Conservation (phyloP, 2,888 invertebrate species). For the Galeopsomyia nigrocyanea region DNA sequence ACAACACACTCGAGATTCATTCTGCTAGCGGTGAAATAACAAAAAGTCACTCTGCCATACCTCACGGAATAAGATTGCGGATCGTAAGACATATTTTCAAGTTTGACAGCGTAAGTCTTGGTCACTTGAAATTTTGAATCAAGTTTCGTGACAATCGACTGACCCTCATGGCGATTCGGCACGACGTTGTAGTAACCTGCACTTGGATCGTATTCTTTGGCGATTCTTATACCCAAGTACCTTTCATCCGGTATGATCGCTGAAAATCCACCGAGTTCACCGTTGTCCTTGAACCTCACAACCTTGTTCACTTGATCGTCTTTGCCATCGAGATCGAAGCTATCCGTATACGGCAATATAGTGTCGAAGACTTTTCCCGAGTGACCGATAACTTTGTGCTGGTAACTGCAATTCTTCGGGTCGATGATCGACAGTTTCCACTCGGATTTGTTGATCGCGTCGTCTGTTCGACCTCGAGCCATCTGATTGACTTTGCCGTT, state of each 20-base stretch:
- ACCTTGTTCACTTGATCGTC: neutral
- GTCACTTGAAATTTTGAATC: neutral
- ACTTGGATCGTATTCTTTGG: slow-evolving; percentile 3
- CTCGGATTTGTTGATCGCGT: neutral
- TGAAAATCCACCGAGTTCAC: neutral
- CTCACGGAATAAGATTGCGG: neutral
- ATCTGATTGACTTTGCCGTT: slow-evolving; percentile 6
- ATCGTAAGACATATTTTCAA: neutral
- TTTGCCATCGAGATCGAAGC: slow-evolving; percentile 1
- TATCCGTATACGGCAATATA: slow-evolving; percentile 3
- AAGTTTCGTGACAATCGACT: neutral
- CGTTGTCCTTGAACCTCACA: neutral
- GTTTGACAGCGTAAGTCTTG: neutral
- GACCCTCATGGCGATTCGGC: neutral
- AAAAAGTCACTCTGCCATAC: slow-evolving; percentile 8
- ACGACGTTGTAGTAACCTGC: slow-evolving; percentile 15
- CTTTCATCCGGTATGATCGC: neutral
- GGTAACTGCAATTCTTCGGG: neutral
- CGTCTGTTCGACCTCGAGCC: neutral
- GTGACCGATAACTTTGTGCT: neutral
- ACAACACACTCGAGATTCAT: neutral
- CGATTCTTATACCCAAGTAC: neutral
- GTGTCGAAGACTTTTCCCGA: neutral
- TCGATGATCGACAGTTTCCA: slow-evolving; percentile 12
- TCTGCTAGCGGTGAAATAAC: neutral